A percentile compares a stretch with the other conserved stretches of the same genome.
Evolutionary conservation across 1,140 invertebrate species (phyloP).

Genomic region (Pissodes strobi): DNA sequence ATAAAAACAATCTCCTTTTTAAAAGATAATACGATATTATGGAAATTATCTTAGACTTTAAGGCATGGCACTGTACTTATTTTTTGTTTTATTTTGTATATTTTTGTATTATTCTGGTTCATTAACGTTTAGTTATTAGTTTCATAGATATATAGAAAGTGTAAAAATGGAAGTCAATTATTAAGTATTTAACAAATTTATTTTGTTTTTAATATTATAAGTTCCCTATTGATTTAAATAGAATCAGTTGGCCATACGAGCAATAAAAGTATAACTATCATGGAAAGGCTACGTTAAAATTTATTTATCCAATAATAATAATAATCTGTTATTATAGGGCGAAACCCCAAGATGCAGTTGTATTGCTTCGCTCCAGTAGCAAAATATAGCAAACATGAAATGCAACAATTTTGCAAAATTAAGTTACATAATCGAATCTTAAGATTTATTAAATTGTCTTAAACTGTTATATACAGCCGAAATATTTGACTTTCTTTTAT

Average conservation of each 20-base stretch:
- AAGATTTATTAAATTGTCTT: too few relatives aligned
- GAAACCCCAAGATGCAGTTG: too few relatives aligned
- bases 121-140: conserved; percentile 23
- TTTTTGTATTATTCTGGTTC: conserved; percentile 39
- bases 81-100: conserved; percentile 41
- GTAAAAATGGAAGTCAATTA: conserved; percentile 33
- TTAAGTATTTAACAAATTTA: conserved; percentile 21
- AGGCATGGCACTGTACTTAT: conserved; percentile 42
- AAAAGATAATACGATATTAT: conserved; percentile 33
- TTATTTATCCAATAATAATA: too few relatives aligned
- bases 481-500: too few relatives aligned
- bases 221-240: neutral
- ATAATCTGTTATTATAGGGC: too few relatives aligned
- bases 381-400: too few relatives aligned
- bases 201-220: conserved; percentile 8
- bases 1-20: conserved; percentile 21
- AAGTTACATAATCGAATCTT: too few relatives aligned
- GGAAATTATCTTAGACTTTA: conserved; percentile 33
- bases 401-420: too few relatives aligned
- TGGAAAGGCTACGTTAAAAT: neutral
- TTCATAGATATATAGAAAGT: conserved; percentile 4
- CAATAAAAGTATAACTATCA: neutral
- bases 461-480: too few relatives aligned
- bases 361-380: too few relatives aligned
- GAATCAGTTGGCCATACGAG: neutral